These are phyloP conservation scores for Drosophila dunni DNA, from an alignment of 1,140 invertebrate genomes.

Conservation along the genomic window DNA sequence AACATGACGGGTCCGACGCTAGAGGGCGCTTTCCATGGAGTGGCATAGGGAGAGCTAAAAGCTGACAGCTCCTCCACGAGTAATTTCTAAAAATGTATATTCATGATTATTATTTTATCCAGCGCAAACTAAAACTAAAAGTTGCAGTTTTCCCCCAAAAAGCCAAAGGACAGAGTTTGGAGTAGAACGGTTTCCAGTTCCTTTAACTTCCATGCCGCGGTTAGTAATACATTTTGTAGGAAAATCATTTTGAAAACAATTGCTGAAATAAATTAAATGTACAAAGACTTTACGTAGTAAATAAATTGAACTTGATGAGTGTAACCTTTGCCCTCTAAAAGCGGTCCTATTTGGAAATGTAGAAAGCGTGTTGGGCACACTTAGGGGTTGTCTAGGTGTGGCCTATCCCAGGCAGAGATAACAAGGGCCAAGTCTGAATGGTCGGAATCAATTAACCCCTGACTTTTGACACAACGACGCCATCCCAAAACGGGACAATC, in stretches of 20 bases:
- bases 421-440: conserved; percentile 32
- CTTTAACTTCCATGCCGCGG: not conserved
- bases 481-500: conserved; percentile 49
- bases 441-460: conserved; percentile 72
- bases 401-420: conserved; percentile 58
- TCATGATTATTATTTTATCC: conserved; percentile 80
- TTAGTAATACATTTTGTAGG: conserved; percentile 54
- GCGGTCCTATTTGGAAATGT: conserved; percentile 69
- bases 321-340: conserved; percentile 23
- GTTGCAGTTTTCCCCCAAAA: conserved; percentile 36
- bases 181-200: not conserved
- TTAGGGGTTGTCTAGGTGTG: conserved; percentile 52
- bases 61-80: conserved; percentile 27
- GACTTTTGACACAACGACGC: conserved; percentile 47
- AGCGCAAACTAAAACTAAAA: conserved; percentile 71
- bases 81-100: conserved; percentile 58
- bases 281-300: conserved; percentile 4
- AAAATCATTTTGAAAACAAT: conserved; percentile 45
- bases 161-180: conserved; percentile 19
- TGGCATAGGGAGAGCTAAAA: not conserved
- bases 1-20: conserved; percentile 21
- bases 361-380: conserved; percentile 71
- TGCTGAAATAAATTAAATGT: not conserved
- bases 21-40: conserved; percentile 8
- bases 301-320: not conserved